These are phyloP conservation scores for Meandrina meandrites DNA, from an alignment of 92 coral and sea anemone species.

Conservation along the genomic window DNA sequence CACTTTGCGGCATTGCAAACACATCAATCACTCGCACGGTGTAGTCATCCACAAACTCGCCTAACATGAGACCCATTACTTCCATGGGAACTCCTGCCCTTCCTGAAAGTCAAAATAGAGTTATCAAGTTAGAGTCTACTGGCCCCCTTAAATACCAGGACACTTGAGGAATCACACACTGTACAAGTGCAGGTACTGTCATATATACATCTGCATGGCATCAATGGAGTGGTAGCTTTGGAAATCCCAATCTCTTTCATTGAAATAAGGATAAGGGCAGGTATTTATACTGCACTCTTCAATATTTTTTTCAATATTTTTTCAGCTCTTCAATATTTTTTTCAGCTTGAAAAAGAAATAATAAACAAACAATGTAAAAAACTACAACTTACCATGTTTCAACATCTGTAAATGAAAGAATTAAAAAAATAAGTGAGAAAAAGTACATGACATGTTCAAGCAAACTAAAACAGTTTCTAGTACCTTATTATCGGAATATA, in stretches of 20 bases:
- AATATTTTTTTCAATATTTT: too few relatives aligned
- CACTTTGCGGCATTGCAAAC: conserved; percentile 99
- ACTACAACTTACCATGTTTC: conserved; percentile 85
- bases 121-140: not conserved
- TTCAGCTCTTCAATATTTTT: too few relatives aligned
- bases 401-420: conserved; percentile 67
- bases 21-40: conserved; percentile 98
- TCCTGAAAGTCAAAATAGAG: conserved; percentile 44
- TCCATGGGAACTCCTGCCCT: conserved; percentile 99
- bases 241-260: too few relatives aligned
- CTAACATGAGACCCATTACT: conserved; percentile 98
- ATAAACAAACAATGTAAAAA: too few relatives aligned
- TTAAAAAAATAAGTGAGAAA: not conserved
- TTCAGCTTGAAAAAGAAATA: too few relatives aligned
- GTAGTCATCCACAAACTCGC: conserved; percentile 99
- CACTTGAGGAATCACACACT: too few relatives aligned
- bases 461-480: not conserved
- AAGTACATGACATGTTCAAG: not conserved
- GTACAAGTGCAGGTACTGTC: too few relatives aligned
- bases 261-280: too few relatives aligned
- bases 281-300: too few relatives aligned
- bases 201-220: too few relatives aligned
- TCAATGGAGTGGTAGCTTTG: too few relatives aligned
- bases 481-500: too few relatives aligned
- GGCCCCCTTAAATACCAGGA: not conserved